A percentile compares a stretch with the other conserved stretches of the same genome.
These are phyloP conservation scores for Apomyelois bistriatella DNA, from an alignment of 2,888 invertebrate species.

Conservation along the genomic window DNA sequence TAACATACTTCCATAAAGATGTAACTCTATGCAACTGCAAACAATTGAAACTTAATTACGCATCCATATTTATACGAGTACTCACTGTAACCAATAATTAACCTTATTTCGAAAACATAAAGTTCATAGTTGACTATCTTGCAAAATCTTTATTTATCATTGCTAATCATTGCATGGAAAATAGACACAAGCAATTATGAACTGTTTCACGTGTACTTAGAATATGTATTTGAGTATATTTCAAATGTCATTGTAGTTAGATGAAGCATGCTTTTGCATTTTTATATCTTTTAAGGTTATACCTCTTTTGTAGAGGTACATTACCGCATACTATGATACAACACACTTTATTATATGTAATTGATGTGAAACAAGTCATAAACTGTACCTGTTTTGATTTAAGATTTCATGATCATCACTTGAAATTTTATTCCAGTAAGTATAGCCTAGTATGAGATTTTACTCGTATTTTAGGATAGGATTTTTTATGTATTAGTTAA, in stretches of 20 bases:
- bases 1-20: slow-evolving; percentile 3
- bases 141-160: slow-evolving; percentile 1
- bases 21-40: neutral
- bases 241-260: neutral
- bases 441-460: too few relatives aligned
- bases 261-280: neutral
- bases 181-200: neutral
- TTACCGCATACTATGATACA: neutral
- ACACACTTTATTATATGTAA: neutral
- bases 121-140: neutral
- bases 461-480: too few relatives aligned
- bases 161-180: neutral
- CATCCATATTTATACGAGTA: neutral
- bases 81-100: neutral
- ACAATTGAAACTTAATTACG: neutral
- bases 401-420: neutral
- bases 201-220: neutral
- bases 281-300: neutral
- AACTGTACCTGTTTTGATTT: neutral
- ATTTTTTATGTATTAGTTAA: too few relatives aligned
- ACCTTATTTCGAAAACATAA: neutral
- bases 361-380: neutral
- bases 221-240: neutral
- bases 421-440: too few relatives aligned
- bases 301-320: neutral